phyloP scores from a whole-genome alignment of 2,888 invertebrate genomes.

The Patella ulyssiponensis region DNA sequence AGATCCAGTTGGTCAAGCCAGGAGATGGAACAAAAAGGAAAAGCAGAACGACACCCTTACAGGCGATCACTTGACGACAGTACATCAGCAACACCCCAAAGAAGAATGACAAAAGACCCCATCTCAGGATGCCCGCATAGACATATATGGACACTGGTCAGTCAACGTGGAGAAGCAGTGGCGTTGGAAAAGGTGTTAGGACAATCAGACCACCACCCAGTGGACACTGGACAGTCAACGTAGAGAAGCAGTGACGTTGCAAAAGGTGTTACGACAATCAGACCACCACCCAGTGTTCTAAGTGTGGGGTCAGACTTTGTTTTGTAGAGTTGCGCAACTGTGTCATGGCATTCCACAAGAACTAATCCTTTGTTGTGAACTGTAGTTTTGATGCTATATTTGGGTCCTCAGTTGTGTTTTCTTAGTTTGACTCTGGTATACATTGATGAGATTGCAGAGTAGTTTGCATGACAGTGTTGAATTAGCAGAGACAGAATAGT shows the following conservation, averaged over 20 bases:
- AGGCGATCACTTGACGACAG: slow-evolving; percentile 10
- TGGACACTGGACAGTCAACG: slow-evolving; percentile 18
- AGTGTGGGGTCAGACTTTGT: too few relatives aligned
- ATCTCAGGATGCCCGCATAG: slow-evolving; percentile 19
- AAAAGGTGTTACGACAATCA: slow-evolving; percentile 16
- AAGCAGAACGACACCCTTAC: neutral
- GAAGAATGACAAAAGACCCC: neutral
- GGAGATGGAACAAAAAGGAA: neutral
- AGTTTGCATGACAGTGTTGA: too few relatives aligned
- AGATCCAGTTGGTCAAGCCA: neutral
- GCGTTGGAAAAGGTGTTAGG: slow-evolving; percentile 17
- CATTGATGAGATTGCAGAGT: too few relatives aligned
- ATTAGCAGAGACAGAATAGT: too few relatives aligned
- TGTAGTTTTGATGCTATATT: too few relatives aligned
- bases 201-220: slow-evolving; percentile 12
- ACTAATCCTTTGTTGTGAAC: too few relatives aligned
- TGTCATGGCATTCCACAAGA: too few relatives aligned
- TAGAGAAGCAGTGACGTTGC: slow-evolving; percentile 15
- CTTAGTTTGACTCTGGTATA: too few relatives aligned
- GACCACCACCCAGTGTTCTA: neutral
- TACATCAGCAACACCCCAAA: slow-evolving; percentile 11
- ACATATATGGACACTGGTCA: slow-evolving; percentile 21
- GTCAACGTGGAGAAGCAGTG: slow-evolving; percentile 12
- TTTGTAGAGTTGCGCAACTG: too few relatives aligned
- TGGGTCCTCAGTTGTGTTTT: too few relatives aligned